Base-by-base conservation (phyloP, 30 jellyfish, hydroid and myxozoan genomes). In the Hydractinia echinata region DNA sequence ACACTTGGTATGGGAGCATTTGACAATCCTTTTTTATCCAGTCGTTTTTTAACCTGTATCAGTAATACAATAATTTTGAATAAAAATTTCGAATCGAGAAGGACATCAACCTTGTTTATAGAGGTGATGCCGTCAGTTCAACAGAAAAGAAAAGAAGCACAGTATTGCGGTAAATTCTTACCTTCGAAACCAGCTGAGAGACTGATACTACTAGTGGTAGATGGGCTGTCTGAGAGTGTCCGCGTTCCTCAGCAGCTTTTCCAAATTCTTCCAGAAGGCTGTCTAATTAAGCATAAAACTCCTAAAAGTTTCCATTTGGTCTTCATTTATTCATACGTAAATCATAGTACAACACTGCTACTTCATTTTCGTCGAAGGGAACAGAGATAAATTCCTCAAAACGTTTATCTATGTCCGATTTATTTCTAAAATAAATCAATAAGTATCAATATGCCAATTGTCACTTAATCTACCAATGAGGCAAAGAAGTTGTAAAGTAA, bases 171-270 rank as follows among this genome's bases (percentile, higher is more conserved):
- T 30, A 30, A 30, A 30, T 67, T 10, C 14, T 48, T 67, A 76
- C 85, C 85, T 76, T 76, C 81, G 18, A 51, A 13, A 5, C 55
- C 30, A 76, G 81, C 15, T 76, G 82, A 1, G 81, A 81, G n/a
- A 76, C 85, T 14, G 81, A 54, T 51, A 76, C 85, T 48, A 82
- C 85, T 49, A 76, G 51, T 1, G 85, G 82, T 53, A 76, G 9
- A 4, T 76, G 85, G 1, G 85, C 81, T 48, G 81, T 49, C 3
- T 9, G 1, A 9, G 85, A 8, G 2, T 51, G 53, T 51, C 85
- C 1, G 9, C 85, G 81, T 55, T 76, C 85, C 49, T 76, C 81
- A 13, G 85, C 85, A 49, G 85, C 85, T 58, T 76, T 76, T 18
- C 85, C 85, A 54, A 76, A 1, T 58, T 76, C 82, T 76, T 76